Evolutionary conservation across 2,888 invertebrate genomes (phyloP), one percentile per base, ranked within the genome.

Genomic region (Disparrhopalites patrizii): DNA sequence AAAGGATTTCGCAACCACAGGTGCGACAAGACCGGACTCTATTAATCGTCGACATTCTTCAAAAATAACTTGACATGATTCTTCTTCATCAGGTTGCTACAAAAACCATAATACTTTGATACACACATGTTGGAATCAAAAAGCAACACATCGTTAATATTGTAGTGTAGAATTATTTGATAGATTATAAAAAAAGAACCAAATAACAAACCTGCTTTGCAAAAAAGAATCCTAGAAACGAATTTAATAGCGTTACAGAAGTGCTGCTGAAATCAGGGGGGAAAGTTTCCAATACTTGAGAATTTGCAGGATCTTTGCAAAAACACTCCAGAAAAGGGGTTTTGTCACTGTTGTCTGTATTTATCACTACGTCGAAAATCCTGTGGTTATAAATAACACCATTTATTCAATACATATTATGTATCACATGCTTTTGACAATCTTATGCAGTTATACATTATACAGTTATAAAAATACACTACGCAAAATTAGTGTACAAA

Each of bases 1-100:
- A 67, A 75, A 75, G 33, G 73, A 69, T 65, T 70, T 71, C 50
- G 75, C 70, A 30, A 75, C 75, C 20, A 75, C 69, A 23, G 75
- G 75, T 28, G 71, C 71, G 8, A 75, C 57, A 13, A 68, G 54
- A 56, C 73, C 70, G 20, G 71, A 68, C 67, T 75, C 75, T 1
- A 75, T 69, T 23, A 73, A 43, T 23, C 67, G 65, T 36, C 70
- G 70, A 47, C 71, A 72, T 56, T 74, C 74, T 31, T 66, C 63
- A 25, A 74, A 62, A 18, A 70, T 67, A 43, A 43, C 55, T 47
- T 63, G 65, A 3, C 67, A 68, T 28, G 70, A 63, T 47, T 70
- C 68, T 4, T 63, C 66, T 10, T 65, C 67, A 43, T 66, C 62
- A 15, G 47, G 62, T 31, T 33, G 10, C 66, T 56, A 20, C 4